These are phyloP conservation scores for Chymomyza amoena DNA, from an alignment of 2,888 invertebrate species.

Conservation along the genomic window DNA sequence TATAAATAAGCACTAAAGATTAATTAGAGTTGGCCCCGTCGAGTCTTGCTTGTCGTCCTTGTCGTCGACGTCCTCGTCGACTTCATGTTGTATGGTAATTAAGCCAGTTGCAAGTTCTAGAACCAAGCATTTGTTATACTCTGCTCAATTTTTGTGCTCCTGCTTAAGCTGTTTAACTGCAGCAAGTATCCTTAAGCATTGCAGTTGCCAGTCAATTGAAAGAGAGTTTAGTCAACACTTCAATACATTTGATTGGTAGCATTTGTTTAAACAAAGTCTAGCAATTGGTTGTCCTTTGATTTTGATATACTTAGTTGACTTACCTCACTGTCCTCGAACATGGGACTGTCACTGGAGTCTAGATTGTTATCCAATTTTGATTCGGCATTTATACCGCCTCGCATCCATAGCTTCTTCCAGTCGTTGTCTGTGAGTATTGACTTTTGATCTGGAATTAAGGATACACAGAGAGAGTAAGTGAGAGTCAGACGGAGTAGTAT, in stretches of 20 bases:
- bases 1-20: conserved; percentile 65
- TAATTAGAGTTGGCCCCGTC: conserved; percentile 54
- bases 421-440: conserved; percentile 79
- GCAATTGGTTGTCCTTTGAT: conserved; percentile 3
- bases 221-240: conserved; percentile 40
- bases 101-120: conserved; percentile 15
- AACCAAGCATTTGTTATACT: background rate
- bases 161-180: background rate
- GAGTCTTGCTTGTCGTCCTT: conserved; percentile 14
- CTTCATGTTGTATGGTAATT: conserved; percentile 44
- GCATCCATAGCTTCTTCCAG: conserved; percentile 79
- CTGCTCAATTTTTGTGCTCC: background rate
- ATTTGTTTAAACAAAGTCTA: background rate
- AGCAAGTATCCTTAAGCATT: background rate
- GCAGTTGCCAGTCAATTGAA: conserved; percentile 44
- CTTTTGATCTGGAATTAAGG: conserved; percentile 76
- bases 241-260: conserved; percentile 31
- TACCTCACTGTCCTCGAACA: conserved; percentile 79
- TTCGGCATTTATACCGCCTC: conserved; percentile 77
- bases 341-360: conserved; percentile 78
- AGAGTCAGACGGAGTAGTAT: no score
- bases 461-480: conserved; percentile 7
- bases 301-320: conserved; percentile 50
- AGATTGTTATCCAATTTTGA: conserved; percentile 78
- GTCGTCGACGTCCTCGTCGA: background rate